phyloP scores from a whole-genome alignment of 2,797 vertebrate genomes.

The Chelmon rostratus region DNA sequence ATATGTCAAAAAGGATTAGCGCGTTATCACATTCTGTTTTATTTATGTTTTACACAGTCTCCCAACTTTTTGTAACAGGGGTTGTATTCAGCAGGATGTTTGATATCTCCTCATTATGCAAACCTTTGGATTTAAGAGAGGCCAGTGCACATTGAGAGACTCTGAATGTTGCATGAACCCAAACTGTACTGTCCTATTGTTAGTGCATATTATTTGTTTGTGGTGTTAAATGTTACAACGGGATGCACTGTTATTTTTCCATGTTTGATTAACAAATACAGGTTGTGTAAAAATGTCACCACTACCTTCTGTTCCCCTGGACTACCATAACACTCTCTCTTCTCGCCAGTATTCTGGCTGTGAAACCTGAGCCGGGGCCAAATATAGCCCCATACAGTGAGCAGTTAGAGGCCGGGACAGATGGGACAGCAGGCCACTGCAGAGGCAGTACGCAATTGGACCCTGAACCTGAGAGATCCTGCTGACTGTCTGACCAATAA shows the following conservation, averaged over 20 bases:
- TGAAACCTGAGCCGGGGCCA: conserved; percentile 97
- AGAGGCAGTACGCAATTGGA: conserved; percentile 77
- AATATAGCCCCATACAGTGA: conserved; percentile 93
- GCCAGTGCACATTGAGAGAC: conserved; percentile 7
- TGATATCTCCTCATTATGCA: conserved; percentile 10
- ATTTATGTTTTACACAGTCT: too few relatives aligned
- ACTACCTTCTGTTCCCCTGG: conserved; percentile 73
- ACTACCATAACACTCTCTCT: conserved; percentile 82
- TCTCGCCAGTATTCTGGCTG: conserved; percentile 85
- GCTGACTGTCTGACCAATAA: conserved; percentile 66
- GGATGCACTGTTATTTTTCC: conserved; percentile 6
- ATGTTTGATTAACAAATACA: conserved; percentile 52
- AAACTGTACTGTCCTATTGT: neutral
- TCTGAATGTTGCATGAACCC: conserved; percentile 27
- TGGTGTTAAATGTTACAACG: conserved; percentile 23
- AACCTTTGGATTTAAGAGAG: conserved; percentile 5
- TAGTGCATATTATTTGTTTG: neutral
- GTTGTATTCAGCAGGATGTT: neutral
- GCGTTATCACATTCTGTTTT: too few relatives aligned
- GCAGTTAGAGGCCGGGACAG: conserved; percentile 89
- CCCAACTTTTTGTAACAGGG: too few relatives aligned
- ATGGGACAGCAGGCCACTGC: conserved; percentile 89
- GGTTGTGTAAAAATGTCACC: conserved; percentile 52
- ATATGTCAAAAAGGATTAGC: too few relatives aligned
- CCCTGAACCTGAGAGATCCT: conserved; percentile 74